phyloP scores from a whole-genome alignment of 2,113 vertebrate genomes.

The Gnathonemus echidnorhynchus region DNA sequence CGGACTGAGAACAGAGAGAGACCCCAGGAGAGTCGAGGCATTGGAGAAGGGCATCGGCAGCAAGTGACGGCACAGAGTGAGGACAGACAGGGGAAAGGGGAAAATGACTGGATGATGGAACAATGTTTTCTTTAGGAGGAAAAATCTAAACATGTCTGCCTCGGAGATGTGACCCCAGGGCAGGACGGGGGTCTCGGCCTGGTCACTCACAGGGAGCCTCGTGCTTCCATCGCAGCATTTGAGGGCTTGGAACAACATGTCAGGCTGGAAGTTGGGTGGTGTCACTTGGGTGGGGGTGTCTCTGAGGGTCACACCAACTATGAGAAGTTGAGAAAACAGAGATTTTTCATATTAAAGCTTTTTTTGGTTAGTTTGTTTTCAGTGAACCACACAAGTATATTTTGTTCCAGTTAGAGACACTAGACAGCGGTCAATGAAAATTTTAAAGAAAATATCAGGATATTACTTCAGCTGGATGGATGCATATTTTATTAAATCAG shows the following conservation, averaged over 20 bases:
- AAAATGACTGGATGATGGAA: background rate
- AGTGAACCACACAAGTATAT: background rate
- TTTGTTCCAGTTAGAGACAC: background rate
- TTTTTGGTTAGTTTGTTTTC: background rate
- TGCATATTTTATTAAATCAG: background rate
- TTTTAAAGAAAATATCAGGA: background rate
- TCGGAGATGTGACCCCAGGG: background rate
- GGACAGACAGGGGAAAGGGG: slow-evolving; percentile 15
- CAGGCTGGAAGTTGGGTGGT: background rate
- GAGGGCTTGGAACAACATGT: slow-evolving; percentile 11
- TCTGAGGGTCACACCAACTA: background rate
- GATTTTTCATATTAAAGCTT: background rate
- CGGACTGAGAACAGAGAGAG: background rate
- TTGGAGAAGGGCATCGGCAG: background rate
- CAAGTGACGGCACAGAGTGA: background rate
- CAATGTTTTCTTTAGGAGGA: slow-evolving; percentile 19
- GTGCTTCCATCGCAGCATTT: background rate
- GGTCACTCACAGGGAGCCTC: background rate
- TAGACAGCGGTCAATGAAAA: background rate
- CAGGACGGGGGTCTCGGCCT: background rate
- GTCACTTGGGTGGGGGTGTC: background rate
- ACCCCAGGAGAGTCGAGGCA: background rate
- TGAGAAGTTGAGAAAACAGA: background rate
- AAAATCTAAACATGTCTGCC: slow-evolving; percentile 17
- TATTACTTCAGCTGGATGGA: background rate